These are phyloP conservation scores for Neria commutata DNA, from an alignment of 2,888 invertebrate genomes.

Conservation along the genomic window DNA sequence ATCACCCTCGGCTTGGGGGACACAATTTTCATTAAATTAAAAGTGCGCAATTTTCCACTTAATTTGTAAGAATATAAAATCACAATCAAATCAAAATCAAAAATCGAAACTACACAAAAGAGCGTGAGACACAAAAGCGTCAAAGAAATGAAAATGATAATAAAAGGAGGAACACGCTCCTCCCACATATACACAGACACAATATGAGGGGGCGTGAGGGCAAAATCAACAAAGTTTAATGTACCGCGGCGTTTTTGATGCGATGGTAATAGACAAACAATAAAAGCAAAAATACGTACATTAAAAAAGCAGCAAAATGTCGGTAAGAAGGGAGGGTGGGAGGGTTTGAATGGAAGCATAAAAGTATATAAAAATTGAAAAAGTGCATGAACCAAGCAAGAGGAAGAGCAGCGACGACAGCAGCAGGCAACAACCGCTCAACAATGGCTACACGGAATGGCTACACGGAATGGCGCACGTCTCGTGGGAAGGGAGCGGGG, in stretches of 20 bases:
- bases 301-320: too few species aligned
- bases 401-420: too few species aligned
- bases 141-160: neutral
- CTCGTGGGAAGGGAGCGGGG: neutral
- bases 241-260: neutral
- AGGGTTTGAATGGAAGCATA: too few species aligned
- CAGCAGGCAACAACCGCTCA: neutral
- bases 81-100: neutral
- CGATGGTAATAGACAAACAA: neutral
- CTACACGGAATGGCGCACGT: neutral
- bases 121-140: neutral
- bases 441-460: neutral
- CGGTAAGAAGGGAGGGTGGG: too few species aligned
- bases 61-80: constrained; percentile 36
- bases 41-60: constrained; percentile 46
- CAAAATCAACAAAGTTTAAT: neutral
- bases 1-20: too few species aligned
- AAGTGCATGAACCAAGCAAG: too few species aligned
- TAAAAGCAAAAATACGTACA: too few species aligned
- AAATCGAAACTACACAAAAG: neutral
- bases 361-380: constrained; percentile 2
- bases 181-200: neutral
- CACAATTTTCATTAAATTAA: constrained; percentile 3
- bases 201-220: neutral
- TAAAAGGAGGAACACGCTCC: neutral